Evolutionary conservation across 2,113 vertebrate species (phyloP).

Genomic region (Chaetodon auriga): DNA sequence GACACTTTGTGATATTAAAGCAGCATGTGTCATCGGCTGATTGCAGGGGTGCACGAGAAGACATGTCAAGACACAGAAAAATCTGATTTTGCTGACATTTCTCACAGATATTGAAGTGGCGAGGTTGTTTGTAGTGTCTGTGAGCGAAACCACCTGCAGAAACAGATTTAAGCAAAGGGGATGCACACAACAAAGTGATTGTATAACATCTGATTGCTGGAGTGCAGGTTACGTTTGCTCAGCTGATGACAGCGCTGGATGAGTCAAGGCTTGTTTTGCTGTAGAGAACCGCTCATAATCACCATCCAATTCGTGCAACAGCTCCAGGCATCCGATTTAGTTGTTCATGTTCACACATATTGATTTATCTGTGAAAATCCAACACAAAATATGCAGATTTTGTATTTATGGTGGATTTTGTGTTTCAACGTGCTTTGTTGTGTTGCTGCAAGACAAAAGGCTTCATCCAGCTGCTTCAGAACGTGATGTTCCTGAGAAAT

Average conservation of each 20-base stretch:
- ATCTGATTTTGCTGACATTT: background rate
- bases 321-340: conserved; percentile 32
- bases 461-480: conserved; percentile 29
- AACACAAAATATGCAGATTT: background rate
- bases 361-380: conserved; percentile 47
- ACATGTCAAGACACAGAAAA: background rate
- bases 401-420: conserved; percentile 17
- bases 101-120: background rate
- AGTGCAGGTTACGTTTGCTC: background rate
- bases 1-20: conserved; percentile 3
- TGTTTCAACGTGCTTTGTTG: conserved; percentile 27
- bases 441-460: conserved; percentile 27
- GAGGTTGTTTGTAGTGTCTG: background rate
- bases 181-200: background rate
- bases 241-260: conserved; percentile 18
- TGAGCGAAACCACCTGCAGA: background rate
- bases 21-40: background rate
- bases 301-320: conserved; percentile 12
- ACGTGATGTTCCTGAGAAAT: conserved; percentile 50
- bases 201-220: background rate
- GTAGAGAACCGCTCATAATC: conserved; percentile 6
- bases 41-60: background rate
- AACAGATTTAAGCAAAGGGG: background rate
- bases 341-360: background rate
- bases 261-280: background rate